A percentile compares a stretch with the other conserved stretches of the same genome.
phyloP scores from a whole-genome alignment of 2,888 invertebrate genomes.

The Orthosia incerta region DNA sequence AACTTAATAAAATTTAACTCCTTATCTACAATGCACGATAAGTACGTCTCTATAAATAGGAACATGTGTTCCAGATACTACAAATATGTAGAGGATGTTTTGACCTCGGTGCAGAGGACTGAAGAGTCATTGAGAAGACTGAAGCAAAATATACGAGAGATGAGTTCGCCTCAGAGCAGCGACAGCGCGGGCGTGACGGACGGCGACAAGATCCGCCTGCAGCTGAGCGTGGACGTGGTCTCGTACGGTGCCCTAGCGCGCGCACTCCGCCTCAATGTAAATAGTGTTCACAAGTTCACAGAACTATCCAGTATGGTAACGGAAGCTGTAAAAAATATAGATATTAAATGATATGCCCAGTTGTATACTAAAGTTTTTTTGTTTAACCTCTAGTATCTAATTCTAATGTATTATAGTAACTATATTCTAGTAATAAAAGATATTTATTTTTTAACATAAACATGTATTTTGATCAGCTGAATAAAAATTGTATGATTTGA shows the following conservation, averaged over 20 bases:
- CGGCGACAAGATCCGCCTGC: slow-evolving; percentile 98
- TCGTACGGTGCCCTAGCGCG: slow-evolving; percentile 93
- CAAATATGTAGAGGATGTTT: slow-evolving; percentile 95
- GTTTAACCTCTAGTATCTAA: slow-evolving; percentile 65
- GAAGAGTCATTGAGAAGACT: slow-evolving; percentile 98
- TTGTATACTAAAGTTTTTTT: slow-evolving; percentile 76
- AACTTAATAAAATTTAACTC: slow-evolving; percentile 32
- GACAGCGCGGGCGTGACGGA: slow-evolving; percentile 93
- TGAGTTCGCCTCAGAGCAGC: slow-evolving; percentile 82
- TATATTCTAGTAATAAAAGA: slow-evolving; percentile 67
- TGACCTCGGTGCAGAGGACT: slow-evolving; percentile 98
- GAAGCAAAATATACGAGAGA: slow-evolving; percentile 94
- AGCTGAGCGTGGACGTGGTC: slow-evolving; percentile 96
- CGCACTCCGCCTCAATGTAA: slow-evolving; percentile 89
- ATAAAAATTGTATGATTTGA: slow-evolving; percentile 91
- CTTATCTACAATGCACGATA: slow-evolving; percentile 43
- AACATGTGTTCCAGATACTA: slow-evolving; percentile 90
- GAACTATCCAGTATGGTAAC: slow-evolving; percentile 92
- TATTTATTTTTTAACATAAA: slow-evolving; percentile 86
- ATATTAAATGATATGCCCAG: slow-evolving; percentile 89
- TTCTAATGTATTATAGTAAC: slow-evolving; percentile 49
- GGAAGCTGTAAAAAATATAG: slow-evolving; percentile 91
- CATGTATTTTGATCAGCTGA: slow-evolving; percentile 91
- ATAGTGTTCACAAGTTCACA: slow-evolving; percentile 91
- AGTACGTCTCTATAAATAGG: slow-evolving; percentile 48